phyloP scores from a whole-genome alignment of 2,888 invertebrate genomes.

The Plagodis dolabraria region DNA sequence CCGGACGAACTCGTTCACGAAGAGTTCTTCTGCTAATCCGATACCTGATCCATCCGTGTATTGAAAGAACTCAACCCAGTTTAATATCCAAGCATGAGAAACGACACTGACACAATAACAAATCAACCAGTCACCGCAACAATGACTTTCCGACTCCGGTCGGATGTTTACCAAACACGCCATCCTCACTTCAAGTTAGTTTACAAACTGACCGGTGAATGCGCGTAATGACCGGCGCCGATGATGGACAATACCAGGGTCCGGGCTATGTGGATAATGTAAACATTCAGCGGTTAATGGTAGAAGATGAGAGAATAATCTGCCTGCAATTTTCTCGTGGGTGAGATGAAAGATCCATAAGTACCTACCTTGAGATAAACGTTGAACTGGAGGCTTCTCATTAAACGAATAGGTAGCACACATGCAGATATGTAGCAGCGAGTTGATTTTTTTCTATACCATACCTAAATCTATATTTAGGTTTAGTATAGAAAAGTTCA shows the following conservation, averaged over 20 bases:
- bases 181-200: conserved; percentile 23
- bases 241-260: conserved; percentile 50
- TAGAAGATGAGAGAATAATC: conserved; percentile 32
- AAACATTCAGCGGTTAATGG: conserved; percentile 39
- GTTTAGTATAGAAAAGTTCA: no score
- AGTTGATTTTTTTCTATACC: no score
- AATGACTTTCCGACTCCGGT: conserved; percentile 13
- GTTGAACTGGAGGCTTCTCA: conserved; percentile 5
- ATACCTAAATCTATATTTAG: no score
- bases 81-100: conserved; percentile 1
- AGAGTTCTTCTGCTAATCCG: no score
- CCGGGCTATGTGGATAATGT: conserved; percentile 48
- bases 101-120: conserved; percentile 1
- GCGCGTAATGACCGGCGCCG: conserved; percentile 40
- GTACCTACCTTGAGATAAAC: conserved; percentile 18
- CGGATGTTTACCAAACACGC: conserved; percentile 30
- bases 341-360: conserved; percentile 18
- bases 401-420: no score
- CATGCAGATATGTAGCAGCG: no score
- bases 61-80: neutral
- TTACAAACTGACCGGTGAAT: conserved; percentile 33
- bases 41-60: neutral
- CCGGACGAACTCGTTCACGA: no score
- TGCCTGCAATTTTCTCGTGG: conserved; percentile 29
- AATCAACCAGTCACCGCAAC: conserved; percentile 6